Evolutionary conservation across 2,113 vertebrate species (phyloP).

Genomic region (Aythya baeri): DNA sequence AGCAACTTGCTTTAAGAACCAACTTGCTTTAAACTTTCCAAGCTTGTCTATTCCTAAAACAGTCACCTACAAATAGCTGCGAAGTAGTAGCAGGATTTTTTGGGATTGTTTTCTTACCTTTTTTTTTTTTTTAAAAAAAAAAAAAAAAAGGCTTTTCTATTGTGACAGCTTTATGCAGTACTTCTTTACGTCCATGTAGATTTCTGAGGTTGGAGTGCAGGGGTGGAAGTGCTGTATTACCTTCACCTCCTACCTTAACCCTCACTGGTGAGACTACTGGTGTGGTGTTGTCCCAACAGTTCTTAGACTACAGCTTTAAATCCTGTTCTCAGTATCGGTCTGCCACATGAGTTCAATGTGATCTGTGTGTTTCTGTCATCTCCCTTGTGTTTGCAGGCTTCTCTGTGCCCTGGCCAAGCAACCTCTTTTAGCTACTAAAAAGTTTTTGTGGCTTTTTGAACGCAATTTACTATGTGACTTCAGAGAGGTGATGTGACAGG

Average conservation of each 20-base stretch:
- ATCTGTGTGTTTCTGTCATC: background rate
- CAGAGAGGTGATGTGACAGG: background rate
- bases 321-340: background rate
- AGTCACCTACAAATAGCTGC: background rate
- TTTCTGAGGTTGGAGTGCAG: background rate
- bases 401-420: background rate
- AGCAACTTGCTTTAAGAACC: background rate
- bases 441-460: background rate
- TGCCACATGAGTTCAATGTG: background rate
- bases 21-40: background rate
- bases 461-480: background rate
- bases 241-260: background rate
- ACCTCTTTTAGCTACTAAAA: background rate
- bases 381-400: background rate
- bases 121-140: background rate
- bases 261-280: background rate
- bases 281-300: background rate
- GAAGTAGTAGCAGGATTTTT: background rate
- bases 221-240: background rate
- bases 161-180: background rate
- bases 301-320: background rate
- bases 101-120: fast-evolving
- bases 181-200: background rate
- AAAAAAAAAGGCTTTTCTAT: background rate
- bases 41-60: background rate